Conservation (phyloP, 2,113 vertebrate genomes). For the Tamias sibiricus region DNA sequence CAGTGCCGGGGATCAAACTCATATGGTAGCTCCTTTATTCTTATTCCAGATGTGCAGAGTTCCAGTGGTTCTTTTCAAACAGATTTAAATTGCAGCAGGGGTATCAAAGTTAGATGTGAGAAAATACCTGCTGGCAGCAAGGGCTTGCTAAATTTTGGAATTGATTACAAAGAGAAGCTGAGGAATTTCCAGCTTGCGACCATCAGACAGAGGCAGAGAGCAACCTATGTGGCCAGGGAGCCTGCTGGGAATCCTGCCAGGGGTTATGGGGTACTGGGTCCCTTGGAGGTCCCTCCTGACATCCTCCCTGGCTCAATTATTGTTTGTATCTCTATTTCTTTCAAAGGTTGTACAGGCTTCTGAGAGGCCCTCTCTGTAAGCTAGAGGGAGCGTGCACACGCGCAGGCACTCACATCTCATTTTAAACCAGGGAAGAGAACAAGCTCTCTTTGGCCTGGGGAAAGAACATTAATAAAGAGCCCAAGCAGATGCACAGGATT, state of each 20-base stretch:
- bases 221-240: background rate
- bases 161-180: slow-evolving; percentile 11
- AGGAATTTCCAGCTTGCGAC: background rate
- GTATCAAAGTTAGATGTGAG: background rate
- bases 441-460: slow-evolving; percentile 49
- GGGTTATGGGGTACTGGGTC: background rate
- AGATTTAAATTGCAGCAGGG: slow-evolving; percentile 26
- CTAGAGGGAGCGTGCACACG: background rate
- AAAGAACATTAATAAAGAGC: slow-evolving; percentile 78
- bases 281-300: background rate
- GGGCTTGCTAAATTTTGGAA: slow-evolving; percentile 46
- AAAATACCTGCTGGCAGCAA: slow-evolving; percentile 20
- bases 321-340: slow-evolving; percentile 19
- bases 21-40: background rate
- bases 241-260: background rate
- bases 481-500: slow-evolving; percentile 76
- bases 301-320: slow-evolving; percentile 16
- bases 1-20: background rate
- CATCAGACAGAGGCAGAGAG: background rate
- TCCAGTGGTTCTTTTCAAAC: slow-evolving; percentile 31
- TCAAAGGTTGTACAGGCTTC: background rate
- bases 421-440: slow-evolving; percentile 53
- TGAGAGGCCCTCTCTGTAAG: background rate
- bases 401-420: background rate
- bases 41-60: background rate